phyloP scores from a whole-genome alignment of 92 coral and sea anemone species.

The Zoanthus sansibaricus region DNA sequence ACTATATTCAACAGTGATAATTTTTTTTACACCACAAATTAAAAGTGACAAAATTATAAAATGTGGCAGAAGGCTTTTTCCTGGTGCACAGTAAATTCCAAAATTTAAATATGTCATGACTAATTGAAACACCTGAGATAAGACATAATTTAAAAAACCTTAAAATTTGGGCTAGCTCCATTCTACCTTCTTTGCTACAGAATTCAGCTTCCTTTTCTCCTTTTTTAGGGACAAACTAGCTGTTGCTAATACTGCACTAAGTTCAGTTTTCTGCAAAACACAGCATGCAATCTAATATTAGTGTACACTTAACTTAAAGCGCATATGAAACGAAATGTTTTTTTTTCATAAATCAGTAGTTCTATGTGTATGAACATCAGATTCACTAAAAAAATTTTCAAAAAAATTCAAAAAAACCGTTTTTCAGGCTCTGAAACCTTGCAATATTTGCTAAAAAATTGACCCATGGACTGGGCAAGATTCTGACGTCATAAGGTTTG shows the following conservation, averaged over 20 bases:
- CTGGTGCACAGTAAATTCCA: constrained; percentile 9
- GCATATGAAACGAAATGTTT: background rate
- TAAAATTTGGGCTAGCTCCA: constrained; percentile 35
- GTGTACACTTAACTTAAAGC: background rate
- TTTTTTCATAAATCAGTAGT: too few species aligned
- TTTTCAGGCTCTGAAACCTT: too few species aligned
- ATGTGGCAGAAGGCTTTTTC: constrained; percentile 1
- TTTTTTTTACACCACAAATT: constrained; percentile 24
- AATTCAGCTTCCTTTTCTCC: constrained; percentile 31
- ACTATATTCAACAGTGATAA: constrained; percentile 10
- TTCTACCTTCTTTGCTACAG: constrained; percentile 36
- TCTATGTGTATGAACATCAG: too few species aligned
- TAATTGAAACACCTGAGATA: constrained; percentile 8
- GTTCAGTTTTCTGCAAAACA: background rate
- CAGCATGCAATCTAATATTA: constrained; percentile 9
- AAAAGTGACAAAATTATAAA: too few species aligned
- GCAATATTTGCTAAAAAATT: too few species aligned
- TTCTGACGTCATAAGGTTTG: too few species aligned
- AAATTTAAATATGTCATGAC: background rate
- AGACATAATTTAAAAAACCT: constrained; percentile 1
- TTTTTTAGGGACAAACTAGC: constrained; percentile 19
- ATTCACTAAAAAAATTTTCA: too few species aligned
- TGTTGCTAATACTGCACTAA: background rate
- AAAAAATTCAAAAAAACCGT: too few species aligned
- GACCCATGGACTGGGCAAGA: too few species aligned